Evolutionary conservation across 2,113 vertebrate genomes (phyloP), one percentile per base, ranked within the genome.

Genomic region (Burhinus bistriatus): DNA sequence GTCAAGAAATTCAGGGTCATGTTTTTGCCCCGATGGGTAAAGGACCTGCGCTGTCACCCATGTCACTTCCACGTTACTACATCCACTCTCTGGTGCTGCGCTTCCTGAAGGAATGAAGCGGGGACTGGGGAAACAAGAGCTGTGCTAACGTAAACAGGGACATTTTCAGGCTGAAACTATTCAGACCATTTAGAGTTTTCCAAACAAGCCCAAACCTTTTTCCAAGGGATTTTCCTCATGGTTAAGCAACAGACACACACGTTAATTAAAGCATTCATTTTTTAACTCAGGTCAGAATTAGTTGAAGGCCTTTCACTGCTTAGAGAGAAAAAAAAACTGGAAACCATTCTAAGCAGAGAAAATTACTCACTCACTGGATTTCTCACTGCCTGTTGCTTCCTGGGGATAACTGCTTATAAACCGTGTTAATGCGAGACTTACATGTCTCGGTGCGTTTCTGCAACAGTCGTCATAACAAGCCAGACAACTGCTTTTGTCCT

Each of bases 191-290:
- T 80, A 79, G 73, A 85, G 66, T 64, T 95, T 95, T 89, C 89
- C 62, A 96, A 94, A 95, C 34, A 90, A 87, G 23, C 21, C 30
- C 83, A 89, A 95, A 77, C 27, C n/a, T 89, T 85, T 87, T 82
- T 54, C 89, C 69, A 90, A 85, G 62, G 66, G 54, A 93, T 95
- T 96, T 97, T 94, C 96, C 92, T 91, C 93, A 42, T 97, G 91
- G 87, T 71, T 94, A 94, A 87, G 61, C 95, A 96, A 30, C 64
- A 89, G 77, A 91, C 61, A 85, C 81, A 90, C 89, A 89, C 38
- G 15, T 61, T 95, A 94, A 96, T 96, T 96, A 95, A 85, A 90
- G 75, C 75, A 29, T 49, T 93, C 70, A 83, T 91, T 94, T 82
- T 91, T 94, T 82, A 68, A 85, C 65, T 69, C 57, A 0, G 49